These are phyloP conservation scores for Myiozetetes cayanensis DNA, from an alignment of 2,113 vertebrate genomes.

Conservation along the genomic window DNA sequence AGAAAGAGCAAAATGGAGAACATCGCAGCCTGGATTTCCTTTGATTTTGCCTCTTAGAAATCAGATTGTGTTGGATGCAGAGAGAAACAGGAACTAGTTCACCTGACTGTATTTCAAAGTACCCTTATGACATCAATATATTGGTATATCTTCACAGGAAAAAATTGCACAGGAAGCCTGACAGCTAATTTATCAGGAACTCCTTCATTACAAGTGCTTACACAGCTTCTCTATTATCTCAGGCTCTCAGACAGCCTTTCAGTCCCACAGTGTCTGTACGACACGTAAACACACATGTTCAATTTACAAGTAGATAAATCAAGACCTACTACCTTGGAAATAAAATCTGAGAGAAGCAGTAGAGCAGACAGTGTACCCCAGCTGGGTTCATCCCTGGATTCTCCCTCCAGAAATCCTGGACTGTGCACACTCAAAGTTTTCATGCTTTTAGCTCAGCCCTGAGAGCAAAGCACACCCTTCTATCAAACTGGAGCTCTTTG, in stretches of 20 bases:
- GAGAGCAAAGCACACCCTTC: background rate
- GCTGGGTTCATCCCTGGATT: background rate
- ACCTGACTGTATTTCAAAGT: background rate
- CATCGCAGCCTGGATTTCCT: background rate
- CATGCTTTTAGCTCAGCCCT: background rate
- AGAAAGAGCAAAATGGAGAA: background rate
- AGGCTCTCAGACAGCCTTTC: background rate
- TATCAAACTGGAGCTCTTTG: background rate
- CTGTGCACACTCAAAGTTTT: accelerated
- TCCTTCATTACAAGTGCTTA: background rate
- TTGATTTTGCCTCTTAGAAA: background rate
- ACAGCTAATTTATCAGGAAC: background rate
- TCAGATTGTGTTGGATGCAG: background rate
- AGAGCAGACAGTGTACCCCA: background rate
- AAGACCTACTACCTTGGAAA: background rate
- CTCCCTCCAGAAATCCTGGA: background rate
- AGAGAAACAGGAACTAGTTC: background rate
- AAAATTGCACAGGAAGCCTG: background rate
- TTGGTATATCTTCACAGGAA: background rate
- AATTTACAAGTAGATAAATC: background rate
- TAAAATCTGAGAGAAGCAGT: background rate
- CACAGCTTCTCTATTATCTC: background rate
- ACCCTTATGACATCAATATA: background rate
- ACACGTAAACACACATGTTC: background rate
- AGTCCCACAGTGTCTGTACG: background rate